Conservation (phyloP, 2,888 invertebrate genomes). For the Watsonalla cultraria region DNA sequence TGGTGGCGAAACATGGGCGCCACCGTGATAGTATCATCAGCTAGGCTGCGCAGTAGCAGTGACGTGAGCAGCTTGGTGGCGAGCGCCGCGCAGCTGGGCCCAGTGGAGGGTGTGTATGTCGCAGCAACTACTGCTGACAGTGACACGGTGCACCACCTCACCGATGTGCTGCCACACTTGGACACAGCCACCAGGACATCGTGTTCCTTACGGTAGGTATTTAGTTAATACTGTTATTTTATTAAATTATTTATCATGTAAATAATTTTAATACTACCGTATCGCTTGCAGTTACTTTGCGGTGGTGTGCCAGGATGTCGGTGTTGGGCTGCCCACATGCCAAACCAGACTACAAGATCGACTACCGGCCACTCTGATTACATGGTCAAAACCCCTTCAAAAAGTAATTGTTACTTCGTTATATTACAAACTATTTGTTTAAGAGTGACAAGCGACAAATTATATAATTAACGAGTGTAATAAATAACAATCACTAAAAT, state of each 20-base stretch:
- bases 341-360: neutral
- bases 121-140: conserved; percentile 6
- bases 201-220: conserved; percentile 16
- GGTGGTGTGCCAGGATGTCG: neutral
- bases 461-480: too few species aligned
- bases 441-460: too few species aligned
- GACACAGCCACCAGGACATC: conserved; percentile 19
- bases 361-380: neutral
- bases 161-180: conserved; percentile 9
- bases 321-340: neutral
- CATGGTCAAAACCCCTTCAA: neutral
- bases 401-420: neutral
- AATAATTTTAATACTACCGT: neutral
- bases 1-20: neutral
- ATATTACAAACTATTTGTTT: too few species aligned
- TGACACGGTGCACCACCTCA: neutral
- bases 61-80: conserved; percentile 9
- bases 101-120: conserved; percentile 19
- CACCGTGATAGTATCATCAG: conserved; percentile 7
- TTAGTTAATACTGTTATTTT: neutral
- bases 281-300: neutral
- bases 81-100: conserved; percentile 7
- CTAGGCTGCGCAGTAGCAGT: neutral
- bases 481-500: too few species aligned
- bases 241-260: neutral